Conservation (phyloP, 2,113 vertebrate species). For the Passer domesticus region DNA sequence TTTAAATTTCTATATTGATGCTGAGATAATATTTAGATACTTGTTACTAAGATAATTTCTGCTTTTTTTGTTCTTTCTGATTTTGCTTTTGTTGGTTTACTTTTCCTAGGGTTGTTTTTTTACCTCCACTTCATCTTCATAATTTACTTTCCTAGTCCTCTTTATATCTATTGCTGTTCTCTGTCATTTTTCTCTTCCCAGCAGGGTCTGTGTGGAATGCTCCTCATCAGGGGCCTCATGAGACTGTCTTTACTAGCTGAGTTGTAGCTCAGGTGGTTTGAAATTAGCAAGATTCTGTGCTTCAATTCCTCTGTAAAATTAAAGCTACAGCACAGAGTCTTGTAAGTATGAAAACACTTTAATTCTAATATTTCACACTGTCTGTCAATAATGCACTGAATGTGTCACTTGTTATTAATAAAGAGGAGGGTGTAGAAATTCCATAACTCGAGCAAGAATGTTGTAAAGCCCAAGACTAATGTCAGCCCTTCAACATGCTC, state of each 20-base stretch:
- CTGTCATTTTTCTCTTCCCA: slow-evolving; percentile 40
- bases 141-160: not conserved
- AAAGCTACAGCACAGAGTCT: slow-evolving; percentile 56
- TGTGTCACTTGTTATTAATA: not conserved
- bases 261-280: slow-evolving; percentile 51
- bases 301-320: slow-evolving; percentile 50
- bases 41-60: not conserved
- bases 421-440: not conserved
- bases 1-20: not conserved
- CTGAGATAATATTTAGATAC: not conserved
- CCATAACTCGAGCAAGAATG: not conserved
- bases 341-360: slow-evolving; percentile 53
- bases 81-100: not conserved
- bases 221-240: not conserved
- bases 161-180: slow-evolving; percentile 12
- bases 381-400: not conserved
- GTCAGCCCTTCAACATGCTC: not conserved
- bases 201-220: slow-evolving; percentile 23
- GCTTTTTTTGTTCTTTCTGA: not conserved
- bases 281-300: slow-evolving; percentile 59
- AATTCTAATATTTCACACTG: not conserved
- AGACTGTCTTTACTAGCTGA: slow-evolving; percentile 5
- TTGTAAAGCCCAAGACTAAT: not conserved
- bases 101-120: not conserved
- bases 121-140: not conserved